phyloP scores from a whole-genome alignment of 2,797 vertebrate species.

The Lepilemur septentrionalis region DNA sequence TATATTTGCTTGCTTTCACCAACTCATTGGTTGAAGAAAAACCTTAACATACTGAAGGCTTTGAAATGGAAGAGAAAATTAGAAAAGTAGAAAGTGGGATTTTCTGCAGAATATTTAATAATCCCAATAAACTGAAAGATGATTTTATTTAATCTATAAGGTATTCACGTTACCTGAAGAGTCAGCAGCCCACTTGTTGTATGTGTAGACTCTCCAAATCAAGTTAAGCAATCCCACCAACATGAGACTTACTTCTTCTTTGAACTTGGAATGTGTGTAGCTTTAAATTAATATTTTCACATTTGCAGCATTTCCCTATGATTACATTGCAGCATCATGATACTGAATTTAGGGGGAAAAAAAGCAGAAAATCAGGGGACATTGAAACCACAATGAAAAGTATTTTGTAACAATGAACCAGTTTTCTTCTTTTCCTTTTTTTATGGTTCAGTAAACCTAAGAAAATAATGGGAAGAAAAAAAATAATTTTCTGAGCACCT shows the following conservation, averaged over 20 bases:
- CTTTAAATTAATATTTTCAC: neutral
- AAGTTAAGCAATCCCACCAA: rapidly evolving
- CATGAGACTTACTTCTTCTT: neutral
- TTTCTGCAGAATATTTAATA: neutral
- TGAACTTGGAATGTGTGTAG: neutral
- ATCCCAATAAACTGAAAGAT: neutral
- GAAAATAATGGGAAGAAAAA: neutral
- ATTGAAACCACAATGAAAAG: neutral
- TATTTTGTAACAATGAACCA: neutral
- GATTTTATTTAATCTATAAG: neutral
- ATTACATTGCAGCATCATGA: neutral
- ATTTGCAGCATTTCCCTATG: neutral
- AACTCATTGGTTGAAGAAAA: neutral
- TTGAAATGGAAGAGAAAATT: neutral
- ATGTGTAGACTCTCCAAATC: rapidly evolving
- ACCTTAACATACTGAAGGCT: neutral
- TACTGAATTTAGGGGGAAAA: neutral
- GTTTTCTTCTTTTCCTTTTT: neutral
- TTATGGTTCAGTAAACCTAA: neutral
- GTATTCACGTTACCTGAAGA: neutral
- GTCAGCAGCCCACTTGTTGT: neutral
- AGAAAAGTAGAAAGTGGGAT: neutral
- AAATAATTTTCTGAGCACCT: neutral
- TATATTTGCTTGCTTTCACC: neutral
- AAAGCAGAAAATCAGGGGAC: neutral